Conservation (phyloP, 2,113 vertebrate species). For the Oplegnathus fasciatus region DNA sequence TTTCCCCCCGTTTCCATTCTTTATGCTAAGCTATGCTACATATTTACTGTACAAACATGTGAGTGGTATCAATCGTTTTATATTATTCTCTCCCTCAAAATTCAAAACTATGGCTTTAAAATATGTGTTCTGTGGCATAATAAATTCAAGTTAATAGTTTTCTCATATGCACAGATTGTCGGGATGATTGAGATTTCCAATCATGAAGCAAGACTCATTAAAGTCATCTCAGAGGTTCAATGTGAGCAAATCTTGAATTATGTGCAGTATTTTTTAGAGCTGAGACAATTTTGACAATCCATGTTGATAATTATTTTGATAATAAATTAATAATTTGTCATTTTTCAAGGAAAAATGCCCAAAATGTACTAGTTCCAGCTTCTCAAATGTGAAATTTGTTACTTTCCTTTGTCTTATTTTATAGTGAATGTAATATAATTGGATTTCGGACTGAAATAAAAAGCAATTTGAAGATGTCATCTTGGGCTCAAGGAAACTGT, state of each 20-base stretch:
- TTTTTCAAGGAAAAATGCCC: not conserved
- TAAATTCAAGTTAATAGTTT: not conserved
- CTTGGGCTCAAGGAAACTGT: not conserved
- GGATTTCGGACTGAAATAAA: not conserved
- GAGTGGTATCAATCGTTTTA: not conserved
- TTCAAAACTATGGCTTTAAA: not conserved
- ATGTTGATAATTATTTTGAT: not conserved
- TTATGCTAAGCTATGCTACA: not conserved
- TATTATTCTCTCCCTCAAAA: not conserved
- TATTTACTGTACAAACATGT: not conserved
- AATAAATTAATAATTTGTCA: not conserved
- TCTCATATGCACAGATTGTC: not conserved
- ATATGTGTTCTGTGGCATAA: too few relatives aligned
- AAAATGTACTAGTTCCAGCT: not conserved
- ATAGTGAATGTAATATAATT: not conserved
- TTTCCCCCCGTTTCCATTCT: not conserved
- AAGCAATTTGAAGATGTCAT: not conserved
- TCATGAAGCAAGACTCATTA: not conserved
- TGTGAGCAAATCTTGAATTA: not conserved
- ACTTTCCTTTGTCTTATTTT: not conserved
- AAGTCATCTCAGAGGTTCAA: not conserved
- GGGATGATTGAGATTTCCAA: not conserved
- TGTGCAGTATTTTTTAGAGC: not conserved
- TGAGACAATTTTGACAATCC: not conserved
- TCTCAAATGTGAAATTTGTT: not conserved